Percentiles rank a stretch among this genome's conserved stretches.
These are phyloP conservation scores for Heteronetta atricapilla DNA, from an alignment of 2,113 vertebrate species.

Conservation along the genomic window DNA sequence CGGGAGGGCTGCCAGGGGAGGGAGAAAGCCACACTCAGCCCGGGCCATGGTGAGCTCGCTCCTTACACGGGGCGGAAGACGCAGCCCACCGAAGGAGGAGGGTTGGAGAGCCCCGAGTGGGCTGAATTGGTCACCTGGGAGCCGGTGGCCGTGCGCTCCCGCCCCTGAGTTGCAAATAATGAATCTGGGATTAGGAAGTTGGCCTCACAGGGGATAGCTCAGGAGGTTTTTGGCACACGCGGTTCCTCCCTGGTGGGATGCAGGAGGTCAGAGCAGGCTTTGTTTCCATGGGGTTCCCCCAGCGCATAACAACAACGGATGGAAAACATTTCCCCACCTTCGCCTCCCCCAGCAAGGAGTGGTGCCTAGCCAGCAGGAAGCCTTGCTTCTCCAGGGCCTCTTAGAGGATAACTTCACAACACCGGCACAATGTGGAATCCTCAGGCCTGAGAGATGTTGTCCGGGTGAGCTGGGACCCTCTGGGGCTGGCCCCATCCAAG, in stretches of 20 bases:
- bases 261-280: background rate
- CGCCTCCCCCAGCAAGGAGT: background rate
- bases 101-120: background rate
- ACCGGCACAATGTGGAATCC: fast-evolving
- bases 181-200: constrained; percentile 38
- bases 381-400: background rate
- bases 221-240: background rate
- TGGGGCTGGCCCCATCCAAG: background rate
- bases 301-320: background rate
- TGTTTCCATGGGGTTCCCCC: background rate
- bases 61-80: background rate
- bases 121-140: background rate
- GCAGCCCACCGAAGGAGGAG: background rate
- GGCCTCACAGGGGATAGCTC: background rate
- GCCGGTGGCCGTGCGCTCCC: background rate
- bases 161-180: constrained; percentile 6
- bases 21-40: constrained; percentile 4
- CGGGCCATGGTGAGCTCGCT: constrained; percentile 14
- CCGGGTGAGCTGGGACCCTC: background rate
- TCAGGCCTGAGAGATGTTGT: background rate
- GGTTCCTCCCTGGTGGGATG: background rate
- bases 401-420: background rate
- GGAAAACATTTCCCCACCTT: constrained; percentile 30
- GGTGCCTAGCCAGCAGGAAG: background rate
- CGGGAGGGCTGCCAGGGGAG: constrained; percentile 53